phyloP scores from a whole-genome alignment of 2,888 invertebrate species.

The Tenthredo scrophulariae region DNA sequence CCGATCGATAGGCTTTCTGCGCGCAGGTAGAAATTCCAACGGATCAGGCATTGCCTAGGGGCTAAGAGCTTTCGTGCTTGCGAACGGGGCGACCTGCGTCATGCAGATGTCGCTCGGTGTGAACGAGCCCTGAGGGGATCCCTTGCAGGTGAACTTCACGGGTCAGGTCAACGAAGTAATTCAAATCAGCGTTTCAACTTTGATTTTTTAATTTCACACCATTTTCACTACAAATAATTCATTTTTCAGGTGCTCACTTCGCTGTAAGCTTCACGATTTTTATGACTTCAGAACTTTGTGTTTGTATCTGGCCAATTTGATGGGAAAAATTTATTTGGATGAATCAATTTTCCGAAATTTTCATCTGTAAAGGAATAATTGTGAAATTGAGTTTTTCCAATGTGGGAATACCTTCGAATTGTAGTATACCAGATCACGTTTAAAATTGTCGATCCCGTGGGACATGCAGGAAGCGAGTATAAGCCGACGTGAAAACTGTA shows the following conservation, averaged over 20 bases:
- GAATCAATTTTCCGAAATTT: too few relatives aligned
- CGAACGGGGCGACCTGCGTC: conserved; percentile 18
- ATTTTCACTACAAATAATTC: background rate
- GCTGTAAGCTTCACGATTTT: too few relatives aligned
- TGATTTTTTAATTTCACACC: background rate
- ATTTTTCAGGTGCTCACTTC: background rate
- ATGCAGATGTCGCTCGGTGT: conserved; percentile 28
- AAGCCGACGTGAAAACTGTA: conserved; percentile 16
- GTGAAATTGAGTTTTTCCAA: background rate
- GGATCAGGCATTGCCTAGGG: conserved; percentile 47
- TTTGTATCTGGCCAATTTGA: too few relatives aligned
- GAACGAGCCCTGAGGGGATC: conserved; percentile 30
- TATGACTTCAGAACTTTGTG: too few relatives aligned
- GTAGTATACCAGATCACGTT: conserved; percentile 27
- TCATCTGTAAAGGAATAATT: background rate
- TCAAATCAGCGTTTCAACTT: background rate
- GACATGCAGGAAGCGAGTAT: conserved; percentile 9
- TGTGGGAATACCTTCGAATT: background rate
- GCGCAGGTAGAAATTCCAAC: conserved; percentile 51
- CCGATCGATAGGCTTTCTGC: conserved; percentile 52
- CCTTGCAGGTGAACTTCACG: conserved; percentile 11
- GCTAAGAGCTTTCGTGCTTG: conserved; percentile 44
- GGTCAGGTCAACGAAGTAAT: conserved; percentile 24
- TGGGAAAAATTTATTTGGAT: too few relatives aligned
- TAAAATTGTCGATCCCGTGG: conserved; percentile 43